A percentile compares a stretch with the other conserved stretches of the same genome.
Evolutionary conservation across 2,797 vertebrate genomes (phyloP).

Genomic region (Channa striata): DNA sequence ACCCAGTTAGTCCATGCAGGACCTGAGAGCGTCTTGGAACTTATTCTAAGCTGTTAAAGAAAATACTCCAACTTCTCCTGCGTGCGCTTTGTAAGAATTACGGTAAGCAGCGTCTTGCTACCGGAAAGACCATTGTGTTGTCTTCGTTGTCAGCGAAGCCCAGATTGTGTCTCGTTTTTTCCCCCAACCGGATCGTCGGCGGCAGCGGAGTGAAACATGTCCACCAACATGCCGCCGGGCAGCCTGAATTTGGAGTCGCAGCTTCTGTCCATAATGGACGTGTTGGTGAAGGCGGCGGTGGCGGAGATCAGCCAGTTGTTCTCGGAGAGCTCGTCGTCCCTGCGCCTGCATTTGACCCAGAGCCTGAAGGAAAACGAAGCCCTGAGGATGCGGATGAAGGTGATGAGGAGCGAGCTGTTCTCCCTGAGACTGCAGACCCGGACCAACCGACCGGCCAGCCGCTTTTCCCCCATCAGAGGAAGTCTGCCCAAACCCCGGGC

Average conservation of each 20-base stretch:
- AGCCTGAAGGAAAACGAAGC: slow-evolving; percentile 81
- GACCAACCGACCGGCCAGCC: slow-evolving; percentile 68
- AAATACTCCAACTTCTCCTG: background rate
- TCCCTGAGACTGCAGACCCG: slow-evolving; percentile 77
- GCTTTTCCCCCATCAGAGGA: slow-evolving; percentile 51
- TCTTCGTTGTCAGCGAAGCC: slow-evolving; percentile 35
- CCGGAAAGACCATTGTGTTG: slow-evolving; percentile 65
- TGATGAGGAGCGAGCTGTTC: slow-evolving; percentile 80
- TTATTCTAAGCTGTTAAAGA: no score
- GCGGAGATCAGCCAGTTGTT: slow-evolving; percentile 80
- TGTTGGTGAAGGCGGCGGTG: slow-evolving; percentile 80
- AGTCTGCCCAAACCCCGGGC: slow-evolving; percentile 55
- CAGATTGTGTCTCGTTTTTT: slow-evolving; percentile 1
- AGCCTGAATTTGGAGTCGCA: slow-evolving; percentile 75
- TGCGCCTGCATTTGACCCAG: slow-evolving; percentile 75
- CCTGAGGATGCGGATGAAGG: slow-evolving; percentile 79
- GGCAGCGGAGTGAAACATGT: slow-evolving; percentile 52
- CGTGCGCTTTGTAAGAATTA: slow-evolving; percentile 51
- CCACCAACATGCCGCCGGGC: slow-evolving; percentile 60
- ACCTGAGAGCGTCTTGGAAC: no score
- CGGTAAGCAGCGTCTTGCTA: slow-evolving; percentile 64
- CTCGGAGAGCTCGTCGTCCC: slow-evolving; percentile 73
- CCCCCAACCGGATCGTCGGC: background rate
- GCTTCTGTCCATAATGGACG: slow-evolving; percentile 81
- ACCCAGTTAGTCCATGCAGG: no score